Base-by-base conservation (phyloP, 2,113 vertebrate genomes). In the Calidris pugnax region DNA sequence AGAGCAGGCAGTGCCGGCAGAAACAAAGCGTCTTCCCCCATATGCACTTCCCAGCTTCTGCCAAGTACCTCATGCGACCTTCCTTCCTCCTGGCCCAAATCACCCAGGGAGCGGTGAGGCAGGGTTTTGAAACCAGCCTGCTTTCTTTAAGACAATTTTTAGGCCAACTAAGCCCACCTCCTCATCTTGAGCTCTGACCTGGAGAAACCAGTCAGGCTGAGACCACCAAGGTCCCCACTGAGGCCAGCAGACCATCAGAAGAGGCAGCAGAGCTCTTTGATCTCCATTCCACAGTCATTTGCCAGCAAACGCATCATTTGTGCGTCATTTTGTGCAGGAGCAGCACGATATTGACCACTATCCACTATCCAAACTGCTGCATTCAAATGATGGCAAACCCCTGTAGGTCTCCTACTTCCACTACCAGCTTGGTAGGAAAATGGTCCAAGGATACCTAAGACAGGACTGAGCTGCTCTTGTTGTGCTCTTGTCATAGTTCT, bases 21-120 rank as follows among this genome's bases (percentile, higher is more conserved):
- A 66, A 95, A 96, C 91, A 95, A 92, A 94, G 83, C n/a, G 22
- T 74, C 88, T 81, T 91, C 79, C 59, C 91, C 95, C 87, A 89
- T 90, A 59, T 62, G 80, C 71, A 93, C 92, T 77, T 84, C 56
- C 83, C 77, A 76, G 79, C 75, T 94, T 81, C 71, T 86, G 82
- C 93, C 87, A 94, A 98, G 90, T 64, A 95, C 92, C 91, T 97
- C 62, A 96, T 22, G 48, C 11, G 64, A 98, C 93, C 95, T 94
- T 93, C 89, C 85, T 84, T 95, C 75, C 90, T 94, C 89, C 33
- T 22, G 37, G 68, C 68, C 92, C 89, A 85, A 67, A 91, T 81
- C 75, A 76, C 74, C 73, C 56, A 56, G 37, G 59, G 78, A 92
- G 74, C 35, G 64, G 57, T 39, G 64, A 91, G 81, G 33, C 60